These are phyloP conservation scores for Bradypus variegatus DNA, from an alignment of 2,797 vertebrate species.

Conservation along the genomic window DNA sequence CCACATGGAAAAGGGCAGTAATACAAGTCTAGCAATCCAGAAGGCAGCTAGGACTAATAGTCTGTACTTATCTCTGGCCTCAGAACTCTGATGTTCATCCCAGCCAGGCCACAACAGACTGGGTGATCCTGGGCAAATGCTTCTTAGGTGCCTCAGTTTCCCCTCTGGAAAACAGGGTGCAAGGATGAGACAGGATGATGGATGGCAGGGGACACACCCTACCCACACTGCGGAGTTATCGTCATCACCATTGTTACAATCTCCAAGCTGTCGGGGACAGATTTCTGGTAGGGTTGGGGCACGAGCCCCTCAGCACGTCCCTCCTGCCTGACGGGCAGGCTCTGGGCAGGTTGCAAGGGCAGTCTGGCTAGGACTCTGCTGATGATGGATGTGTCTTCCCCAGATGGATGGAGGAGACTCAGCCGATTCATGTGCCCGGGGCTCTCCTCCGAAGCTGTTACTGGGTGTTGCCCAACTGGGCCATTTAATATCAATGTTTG, in stretches of 20 bases:
- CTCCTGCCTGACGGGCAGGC: neutral
- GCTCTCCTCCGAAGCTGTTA: conserved; percentile 51
- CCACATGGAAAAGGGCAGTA: neutral
- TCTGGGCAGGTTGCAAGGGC: neutral
- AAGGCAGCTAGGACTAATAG: neutral
- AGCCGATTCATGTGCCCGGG: conserved; percentile 27
- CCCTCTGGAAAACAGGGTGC: neutral
- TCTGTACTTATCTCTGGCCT: neutral
- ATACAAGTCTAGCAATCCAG: neutral
- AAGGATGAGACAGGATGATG: neutral
- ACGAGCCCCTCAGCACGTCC: conserved; percentile 40
- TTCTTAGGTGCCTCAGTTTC: neutral
- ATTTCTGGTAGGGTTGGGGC: neutral
- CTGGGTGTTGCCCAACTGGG: conserved; percentile 62
- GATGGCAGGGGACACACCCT: neutral
- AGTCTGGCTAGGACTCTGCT: neutral
- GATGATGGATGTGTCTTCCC: conserved; percentile 58
- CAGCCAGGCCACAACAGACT: neutral
- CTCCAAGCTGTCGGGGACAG: neutral
- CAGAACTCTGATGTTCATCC: neutral
- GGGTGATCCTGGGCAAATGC: neutral
- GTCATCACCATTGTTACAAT: neutral
- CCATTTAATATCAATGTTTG: conserved; percentile 70
- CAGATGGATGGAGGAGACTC: neutral
- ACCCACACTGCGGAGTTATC: neutral